A percentile compares a stretch with the other conserved stretches of the same genome.
phyloP scores from a whole-genome alignment of 1,140 invertebrate genomes.

The Schlechtendalia chinensis region DNA sequence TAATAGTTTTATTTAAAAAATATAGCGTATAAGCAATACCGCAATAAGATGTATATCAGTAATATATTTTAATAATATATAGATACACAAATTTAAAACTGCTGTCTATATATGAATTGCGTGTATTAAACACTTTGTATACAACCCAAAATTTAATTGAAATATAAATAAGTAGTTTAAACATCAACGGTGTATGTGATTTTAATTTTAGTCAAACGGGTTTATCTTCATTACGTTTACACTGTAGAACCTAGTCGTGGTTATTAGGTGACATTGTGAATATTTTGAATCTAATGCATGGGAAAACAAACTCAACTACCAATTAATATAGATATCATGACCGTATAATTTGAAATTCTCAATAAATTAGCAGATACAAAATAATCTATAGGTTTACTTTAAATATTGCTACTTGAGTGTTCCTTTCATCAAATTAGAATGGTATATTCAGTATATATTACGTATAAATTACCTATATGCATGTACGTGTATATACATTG shows the following conservation, averaged over 20 bases:
- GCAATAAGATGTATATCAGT: too few species aligned
- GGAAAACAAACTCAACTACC: neutral
- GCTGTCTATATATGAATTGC: too few species aligned
- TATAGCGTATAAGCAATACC: too few species aligned
- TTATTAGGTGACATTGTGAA: neutral
- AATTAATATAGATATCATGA: neutral
- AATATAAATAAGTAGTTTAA: neutral
- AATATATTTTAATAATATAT: too few species aligned
- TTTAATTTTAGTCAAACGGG: neutral
- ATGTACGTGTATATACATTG: neutral
- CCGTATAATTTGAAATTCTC: neutral
- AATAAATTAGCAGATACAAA: neutral
- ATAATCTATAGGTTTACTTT: neutral
- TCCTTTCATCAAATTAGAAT: neutral
- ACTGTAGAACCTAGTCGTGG: neutral
- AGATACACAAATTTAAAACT: neutral
- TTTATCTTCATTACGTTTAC: neutral
- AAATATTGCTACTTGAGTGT: neutral
- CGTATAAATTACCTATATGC: too few species aligned
- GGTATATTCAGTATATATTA: too few species aligned
- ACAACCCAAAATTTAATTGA: too few species aligned
- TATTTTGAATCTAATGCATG: too few species aligned
- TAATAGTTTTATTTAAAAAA: too few species aligned
- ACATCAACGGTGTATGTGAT: neutral
- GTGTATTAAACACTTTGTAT: too few species aligned